Conservation (phyloP, 2,888 invertebrate genomes). For the Brachyptera risi region DNA sequence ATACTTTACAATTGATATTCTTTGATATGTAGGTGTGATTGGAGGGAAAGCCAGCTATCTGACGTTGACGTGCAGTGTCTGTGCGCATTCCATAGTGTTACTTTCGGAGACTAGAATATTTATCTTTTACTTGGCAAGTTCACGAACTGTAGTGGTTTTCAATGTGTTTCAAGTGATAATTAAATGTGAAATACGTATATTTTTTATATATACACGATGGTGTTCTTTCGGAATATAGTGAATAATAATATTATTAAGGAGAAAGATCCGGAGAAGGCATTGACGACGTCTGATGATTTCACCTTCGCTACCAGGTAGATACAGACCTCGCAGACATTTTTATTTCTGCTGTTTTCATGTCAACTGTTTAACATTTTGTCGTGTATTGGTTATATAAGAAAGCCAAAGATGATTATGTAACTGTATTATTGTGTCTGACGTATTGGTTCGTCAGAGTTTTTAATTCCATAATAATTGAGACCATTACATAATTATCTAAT, state of each 20-base stretch:
- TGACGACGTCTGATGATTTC: conserved; percentile 11
- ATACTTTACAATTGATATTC: not conserved
- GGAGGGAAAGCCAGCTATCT: not conserved
- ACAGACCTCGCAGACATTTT: too few species aligned
- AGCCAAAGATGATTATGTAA: too few species aligned
- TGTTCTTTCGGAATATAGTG: conserved; percentile 17
- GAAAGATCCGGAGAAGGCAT: conserved; percentile 17
- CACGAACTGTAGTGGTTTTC: not conserved
- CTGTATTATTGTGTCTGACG: too few species aligned
- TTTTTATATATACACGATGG: not conserved
- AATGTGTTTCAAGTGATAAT: not conserved
- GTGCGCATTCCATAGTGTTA: too few species aligned
- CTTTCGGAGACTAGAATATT: too few species aligned
- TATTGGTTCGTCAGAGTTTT: too few species aligned
- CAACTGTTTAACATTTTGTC: too few species aligned
- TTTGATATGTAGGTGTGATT: not conserved
- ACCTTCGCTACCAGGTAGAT: conserved; percentile 6
- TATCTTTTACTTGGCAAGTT: not conserved
- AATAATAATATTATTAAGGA: conserved; percentile 1
- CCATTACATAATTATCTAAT: too few species aligned
- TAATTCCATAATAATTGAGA: too few species aligned
- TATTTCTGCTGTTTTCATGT: too few species aligned
- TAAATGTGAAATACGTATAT: not conserved
- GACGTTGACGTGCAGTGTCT: too few species aligned
- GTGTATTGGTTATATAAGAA: too few species aligned